phyloP scores from a whole-genome alignment of 2,888 invertebrate genomes.

The Drosophila differens region DNA sequence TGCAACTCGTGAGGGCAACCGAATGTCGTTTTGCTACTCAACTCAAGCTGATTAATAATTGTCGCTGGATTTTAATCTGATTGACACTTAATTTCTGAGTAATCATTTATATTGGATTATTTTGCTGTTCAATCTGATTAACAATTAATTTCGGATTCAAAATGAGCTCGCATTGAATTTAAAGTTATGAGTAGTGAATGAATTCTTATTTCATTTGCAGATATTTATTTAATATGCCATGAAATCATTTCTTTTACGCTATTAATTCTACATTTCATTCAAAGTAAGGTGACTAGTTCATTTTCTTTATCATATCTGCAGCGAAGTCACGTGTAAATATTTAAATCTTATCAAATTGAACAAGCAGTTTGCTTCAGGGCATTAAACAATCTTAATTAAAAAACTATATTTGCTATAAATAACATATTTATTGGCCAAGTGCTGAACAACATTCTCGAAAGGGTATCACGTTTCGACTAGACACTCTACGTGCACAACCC shows the following conservation, averaged over 20 bases:
- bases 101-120: neutral
- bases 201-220: neutral
- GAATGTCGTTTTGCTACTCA: neutral
- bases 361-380: neutral
- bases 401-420: neutral
- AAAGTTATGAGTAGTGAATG: neutral
- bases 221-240: neutral
- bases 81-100: neutral
- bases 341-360: neutral
- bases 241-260: neutral
- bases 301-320: no score
- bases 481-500: neutral
- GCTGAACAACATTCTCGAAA: neutral
- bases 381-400: conserved; percentile 3
- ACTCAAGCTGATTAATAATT: neutral
- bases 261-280: neutral
- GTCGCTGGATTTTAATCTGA: neutral
- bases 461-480: conserved; percentile 19
- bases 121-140: neutral
- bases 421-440: conserved; percentile 1
- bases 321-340: neutral
- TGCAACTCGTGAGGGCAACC: conserved; percentile 2
- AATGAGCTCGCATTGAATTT: neutral
- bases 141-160: neutral
- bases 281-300: neutral